A percentile compares a stretch with the other conserved stretches of the same genome.
Conservation (phyloP, 92 coral and sea anemone genomes). For the Porites lobata region DNA sequence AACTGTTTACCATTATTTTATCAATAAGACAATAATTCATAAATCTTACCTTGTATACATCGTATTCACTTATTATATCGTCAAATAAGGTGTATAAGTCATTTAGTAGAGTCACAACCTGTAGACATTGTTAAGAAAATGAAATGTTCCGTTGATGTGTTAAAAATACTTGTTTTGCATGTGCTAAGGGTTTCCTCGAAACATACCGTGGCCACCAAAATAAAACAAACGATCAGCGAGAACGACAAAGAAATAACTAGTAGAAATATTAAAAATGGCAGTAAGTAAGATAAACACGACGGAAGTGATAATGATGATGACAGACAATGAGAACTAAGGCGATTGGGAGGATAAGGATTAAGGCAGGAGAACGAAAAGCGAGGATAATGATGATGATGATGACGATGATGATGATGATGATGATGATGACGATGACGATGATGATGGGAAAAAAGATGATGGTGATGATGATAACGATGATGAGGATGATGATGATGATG, state of each 20-base stretch:
- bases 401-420: too few species aligned
- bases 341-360: too few species aligned
- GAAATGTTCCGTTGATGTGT: not conserved
- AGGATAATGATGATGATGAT: too few species aligned
- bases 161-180: too few species aligned
- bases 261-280: not conserved
- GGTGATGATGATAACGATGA: too few species aligned
- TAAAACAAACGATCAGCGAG: not conserved
- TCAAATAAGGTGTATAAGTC: slow-evolving; percentile 94
- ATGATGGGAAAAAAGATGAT: too few species aligned
- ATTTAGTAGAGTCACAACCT: slow-evolving; percentile 92
- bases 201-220: not conserved
- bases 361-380: too few species aligned
- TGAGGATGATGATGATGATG: too few species aligned
- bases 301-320: not conserved
- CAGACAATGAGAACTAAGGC: not conserved
- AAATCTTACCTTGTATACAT: slow-evolving; percentile 90
- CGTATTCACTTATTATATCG: slow-evolving; percentile 95
- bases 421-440: too few species aligned
- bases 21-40: not conserved
- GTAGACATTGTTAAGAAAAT: not conserved
- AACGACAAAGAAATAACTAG: not conserved
- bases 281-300: not conserved
- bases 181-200: not conserved
- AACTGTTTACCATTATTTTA: too few species aligned